Conservation (phyloP, 2,888 invertebrate genomes). For the Sarcophaga subvicina region DNA sequence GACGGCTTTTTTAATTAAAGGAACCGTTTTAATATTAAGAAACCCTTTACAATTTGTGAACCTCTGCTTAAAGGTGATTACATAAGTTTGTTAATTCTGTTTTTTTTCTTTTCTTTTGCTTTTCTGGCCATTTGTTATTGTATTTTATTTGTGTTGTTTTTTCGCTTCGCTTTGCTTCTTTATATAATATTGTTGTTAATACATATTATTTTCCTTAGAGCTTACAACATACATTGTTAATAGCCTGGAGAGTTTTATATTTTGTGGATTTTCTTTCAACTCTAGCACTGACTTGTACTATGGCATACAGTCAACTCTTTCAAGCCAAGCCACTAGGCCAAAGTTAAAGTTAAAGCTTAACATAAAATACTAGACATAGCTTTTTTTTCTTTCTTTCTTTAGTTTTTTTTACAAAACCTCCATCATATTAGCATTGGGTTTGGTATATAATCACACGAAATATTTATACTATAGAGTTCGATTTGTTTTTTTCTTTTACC, state of each 20-base stretch:
- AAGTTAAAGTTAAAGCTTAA: conserved; percentile 62
- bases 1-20: no score
- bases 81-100: conserved; percentile 76
- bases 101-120: neutral
- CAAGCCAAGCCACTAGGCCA: conserved; percentile 50
- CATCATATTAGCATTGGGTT: conserved; percentile 67
- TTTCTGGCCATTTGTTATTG: conserved; percentile 35
- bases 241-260: conserved; percentile 57
- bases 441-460: conserved; percentile 60
- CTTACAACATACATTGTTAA: conserved; percentile 71
- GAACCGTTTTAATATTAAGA: neutral
- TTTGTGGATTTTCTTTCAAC: conserved; percentile 49
- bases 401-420: conserved; percentile 28
- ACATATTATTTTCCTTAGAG: conserved; percentile 78
- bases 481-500: conserved; percentile 37
- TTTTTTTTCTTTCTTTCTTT: conserved; percentile 37
- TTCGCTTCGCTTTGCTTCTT: conserved; percentile 61
- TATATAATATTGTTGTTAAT: conserved; percentile 80
- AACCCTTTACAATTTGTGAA: conserved; percentile 34
- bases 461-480: conserved; percentile 44
- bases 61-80: conserved; percentile 75
- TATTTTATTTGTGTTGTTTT: conserved; percentile 35
- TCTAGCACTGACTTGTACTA: conserved; percentile 45
- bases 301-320: conserved; percentile 33
- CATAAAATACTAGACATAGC: conserved; percentile 33